Base-by-base conservation (phyloP, 2,888 invertebrate genomes). In the Trichacis sp. region DNA sequence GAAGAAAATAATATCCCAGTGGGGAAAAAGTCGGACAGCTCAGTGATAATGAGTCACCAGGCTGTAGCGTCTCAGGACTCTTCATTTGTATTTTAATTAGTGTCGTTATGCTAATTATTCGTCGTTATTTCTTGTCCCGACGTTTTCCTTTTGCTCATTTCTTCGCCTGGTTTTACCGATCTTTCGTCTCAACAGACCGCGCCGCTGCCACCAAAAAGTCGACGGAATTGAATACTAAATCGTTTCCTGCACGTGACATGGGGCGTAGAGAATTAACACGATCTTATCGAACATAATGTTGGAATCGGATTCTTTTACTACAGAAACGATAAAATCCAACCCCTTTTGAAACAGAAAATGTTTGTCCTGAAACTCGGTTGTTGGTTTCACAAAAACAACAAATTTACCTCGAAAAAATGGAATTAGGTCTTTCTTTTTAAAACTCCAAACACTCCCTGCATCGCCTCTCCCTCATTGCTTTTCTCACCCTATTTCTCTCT, bases 61-160 rank as follows among this genome's bases (percentile, higher is more conserved):
- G 83, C 83, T 77, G 83, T 84, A 85, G 82, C 85, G 85, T 87
- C 88, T 88, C 88, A 88, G 88, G 86, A 88, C 87, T 88, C 88
- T 88, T 88, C 89, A 89, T 89, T 88, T 89, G 88, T 89, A 89
- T 89, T 89, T 89, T 89, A 89, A 89, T 89, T 89, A 89, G 88
- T 87, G 88, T 89, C 89, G 89, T 89, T 89, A 89, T 89, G 85
- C 84, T 85, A 84, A 85, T 85, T 81, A 81, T 74, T 74, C 76
- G 75, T 78, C 79, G 78, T 79, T 78, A 78, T 78, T 78, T 82
- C 79, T 80, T 80, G 79, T 79, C 75, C 70, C 43, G 67, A 56
- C 59, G 68, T 63, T 67, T 64, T 67, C 64, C 56, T 65, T 67
- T 69, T 69, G 36, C 47, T 54, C 57, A 48, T 68, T 68, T 68